Conservation (phyloP, 1,140 invertebrate genomes). For the Arion vulgaris region DNA sequence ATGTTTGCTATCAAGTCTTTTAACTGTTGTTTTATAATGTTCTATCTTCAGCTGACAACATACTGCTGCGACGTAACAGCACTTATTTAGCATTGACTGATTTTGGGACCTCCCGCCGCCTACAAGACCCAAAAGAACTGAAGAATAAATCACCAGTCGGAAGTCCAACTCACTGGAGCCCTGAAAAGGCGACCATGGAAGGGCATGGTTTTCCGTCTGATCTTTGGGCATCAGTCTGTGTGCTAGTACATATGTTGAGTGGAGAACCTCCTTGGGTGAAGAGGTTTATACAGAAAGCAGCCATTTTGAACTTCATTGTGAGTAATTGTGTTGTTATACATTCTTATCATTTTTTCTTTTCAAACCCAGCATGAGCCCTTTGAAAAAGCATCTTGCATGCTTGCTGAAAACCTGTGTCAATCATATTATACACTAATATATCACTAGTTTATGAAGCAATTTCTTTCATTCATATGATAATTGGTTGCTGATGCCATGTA, state of each 20-base stretch:
- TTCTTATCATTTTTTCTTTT: too few relatives aligned
- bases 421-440: too few relatives aligned
- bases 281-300: slow-evolving; percentile 45
- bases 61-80: slow-evolving; percentile 51
- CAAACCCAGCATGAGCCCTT: too few relatives aligned
- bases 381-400: too few relatives aligned
- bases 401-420: too few relatives aligned
- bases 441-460: too few relatives aligned
- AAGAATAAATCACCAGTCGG: slow-evolving; percentile 50
- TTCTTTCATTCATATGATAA: too few relatives aligned
- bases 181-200: slow-evolving; percentile 61
- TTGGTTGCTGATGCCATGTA: too few relatives aligned
- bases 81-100: slow-evolving; percentile 55
- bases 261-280: slow-evolving; percentile 63
- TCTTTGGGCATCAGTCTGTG: slow-evolving; percentile 64
- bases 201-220: slow-evolving; percentile 65
- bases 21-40: background rate
- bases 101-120: slow-evolving; percentile 59
- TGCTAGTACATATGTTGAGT: slow-evolving; percentile 64
- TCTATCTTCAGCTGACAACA: slow-evolving; percentile 62
- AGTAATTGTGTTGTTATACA: too few relatives aligned
- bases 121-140: slow-evolving; percentile 38
- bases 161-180: slow-evolving; percentile 64
- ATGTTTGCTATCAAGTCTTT: too few relatives aligned
- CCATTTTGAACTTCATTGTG: slow-evolving; percentile 58